Percentiles rank a stretch among this genome's conserved stretches.
These are phyloP conservation scores for Ictidomys tridecemlineatus DNA, from an alignment of 2,113 vertebrate genomes.

Conservation along the genomic window DNA sequence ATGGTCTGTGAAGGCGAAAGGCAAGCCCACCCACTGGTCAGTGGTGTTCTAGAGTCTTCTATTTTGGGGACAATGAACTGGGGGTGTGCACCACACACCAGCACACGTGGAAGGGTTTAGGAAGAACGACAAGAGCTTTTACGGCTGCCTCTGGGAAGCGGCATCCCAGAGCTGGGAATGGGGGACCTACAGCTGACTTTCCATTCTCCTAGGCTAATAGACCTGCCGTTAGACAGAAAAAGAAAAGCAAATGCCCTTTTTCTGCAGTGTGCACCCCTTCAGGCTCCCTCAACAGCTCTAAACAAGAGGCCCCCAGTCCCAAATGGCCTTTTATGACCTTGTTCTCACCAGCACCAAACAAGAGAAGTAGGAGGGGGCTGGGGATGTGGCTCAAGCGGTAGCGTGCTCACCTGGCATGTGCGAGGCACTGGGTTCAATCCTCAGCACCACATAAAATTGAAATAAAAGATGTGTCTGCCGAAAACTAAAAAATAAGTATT, in stretches of 20 bases:
- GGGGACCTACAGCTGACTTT: neutral
- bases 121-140: neutral
- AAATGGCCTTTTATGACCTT: neutral
- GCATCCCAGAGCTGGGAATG: neutral
- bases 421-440: too few relatives aligned
- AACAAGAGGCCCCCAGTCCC: too few relatives aligned
- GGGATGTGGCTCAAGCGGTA: too few relatives aligned
- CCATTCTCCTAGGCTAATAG: neutral
- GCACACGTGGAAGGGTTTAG: neutral
- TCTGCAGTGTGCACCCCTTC: too few relatives aligned
- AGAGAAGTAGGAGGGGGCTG: neutral
- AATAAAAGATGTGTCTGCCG: too few relatives aligned
- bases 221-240: neutral
- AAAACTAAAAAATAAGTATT: too few relatives aligned
- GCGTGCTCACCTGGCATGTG: too few relatives aligned
- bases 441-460: too few relatives aligned
- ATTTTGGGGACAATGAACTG: neutral
- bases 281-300: too few relatives aligned
- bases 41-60: neutral
- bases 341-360: too few relatives aligned
- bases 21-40: neutral
- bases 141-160: neutral
- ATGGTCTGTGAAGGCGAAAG: neutral
- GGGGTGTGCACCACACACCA: neutral
- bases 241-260: neutral